Percentiles rank a stretch among this genome's conserved stretches.
Evolutionary conservation across 2,797 vertebrate species (phyloP).

Genomic region (Characodon lateralis): DNA sequence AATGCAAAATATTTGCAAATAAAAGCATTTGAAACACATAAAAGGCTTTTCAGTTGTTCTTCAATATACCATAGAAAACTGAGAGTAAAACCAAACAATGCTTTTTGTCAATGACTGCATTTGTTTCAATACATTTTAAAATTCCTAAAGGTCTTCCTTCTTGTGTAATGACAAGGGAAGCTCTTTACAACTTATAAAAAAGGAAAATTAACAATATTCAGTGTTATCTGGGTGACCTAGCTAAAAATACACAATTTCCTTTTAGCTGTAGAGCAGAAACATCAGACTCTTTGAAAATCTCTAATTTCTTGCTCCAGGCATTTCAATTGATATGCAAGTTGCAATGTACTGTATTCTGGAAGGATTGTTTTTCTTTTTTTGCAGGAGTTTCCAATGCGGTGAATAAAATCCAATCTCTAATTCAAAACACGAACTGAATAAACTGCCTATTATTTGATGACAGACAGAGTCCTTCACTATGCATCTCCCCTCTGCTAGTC

Average conservation of each 20-base stretch:
- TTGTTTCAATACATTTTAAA: not conserved
- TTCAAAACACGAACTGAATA: slow-evolving; percentile 61
- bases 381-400: slow-evolving; percentile 62
- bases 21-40: not conserved
- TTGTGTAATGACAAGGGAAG: slow-evolving; percentile 41
- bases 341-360: slow-evolving; percentile 37
- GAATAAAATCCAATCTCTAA: slow-evolving; percentile 63
- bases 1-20: not conserved
- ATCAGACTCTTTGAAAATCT: slow-evolving; percentile 45
- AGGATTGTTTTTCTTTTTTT: slow-evolving; percentile 53
- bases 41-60: not conserved
- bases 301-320: slow-evolving; percentile 45
- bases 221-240: slow-evolving; percentile 30
- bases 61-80: not conserved
- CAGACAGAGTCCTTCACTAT: slow-evolving; percentile 65
- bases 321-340: slow-evolving; percentile 47
- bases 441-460: slow-evolving; percentile 74
- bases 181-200: slow-evolving; percentile 43
- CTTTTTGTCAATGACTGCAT: not conserved
- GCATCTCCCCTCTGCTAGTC: slow-evolving; percentile 64
- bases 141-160: slow-evolving; percentile 17
- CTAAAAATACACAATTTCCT: slow-evolving; percentile 52
- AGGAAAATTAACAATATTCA: slow-evolving; percentile 45
- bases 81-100: not conserved
- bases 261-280: slow-evolving; percentile 39